phyloP scores from a whole-genome alignment of 2,797 vertebrate species.

The Gephyroberyx darwinii region DNA sequence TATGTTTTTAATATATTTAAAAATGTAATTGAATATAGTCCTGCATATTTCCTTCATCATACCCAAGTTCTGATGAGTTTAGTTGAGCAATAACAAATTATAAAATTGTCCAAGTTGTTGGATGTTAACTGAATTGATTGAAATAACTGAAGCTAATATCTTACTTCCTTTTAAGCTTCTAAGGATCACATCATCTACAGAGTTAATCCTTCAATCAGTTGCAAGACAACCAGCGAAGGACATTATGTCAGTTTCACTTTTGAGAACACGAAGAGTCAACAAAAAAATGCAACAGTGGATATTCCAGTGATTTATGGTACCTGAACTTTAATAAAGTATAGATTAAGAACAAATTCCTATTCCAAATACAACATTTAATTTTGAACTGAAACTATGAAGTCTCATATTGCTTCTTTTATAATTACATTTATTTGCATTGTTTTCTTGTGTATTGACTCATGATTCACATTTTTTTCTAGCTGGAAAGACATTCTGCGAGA shows the following conservation, averaged over 20 bases:
- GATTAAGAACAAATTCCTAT: not conserved
- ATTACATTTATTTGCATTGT: not conserved
- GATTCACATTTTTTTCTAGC: conserved; percentile 4
- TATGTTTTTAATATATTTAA: too few relatives aligned
- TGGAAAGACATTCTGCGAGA: not conserved
- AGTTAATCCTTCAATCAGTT: accelerated
- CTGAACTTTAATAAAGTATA: not conserved
- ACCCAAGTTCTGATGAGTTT: too few relatives aligned
- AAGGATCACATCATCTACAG: not conserved
- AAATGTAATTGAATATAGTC: too few relatives aligned
- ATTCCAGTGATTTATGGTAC: conserved; percentile 68
- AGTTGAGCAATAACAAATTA: too few relatives aligned
- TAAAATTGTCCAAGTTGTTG: not conserved
- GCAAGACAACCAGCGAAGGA: accelerated
- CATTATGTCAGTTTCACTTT: conserved; percentile 41
- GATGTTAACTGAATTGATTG: not conserved
- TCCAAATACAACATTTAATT: not conserved
- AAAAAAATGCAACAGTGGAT: accelerated
- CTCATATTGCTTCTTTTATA: not conserved
- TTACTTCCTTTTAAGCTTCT: conserved; percentile 20
- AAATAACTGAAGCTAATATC: not conserved
- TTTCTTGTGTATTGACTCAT: not conserved
- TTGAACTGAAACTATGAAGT: not conserved
- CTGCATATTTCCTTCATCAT: too few relatives aligned
- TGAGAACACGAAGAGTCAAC: accelerated